These are phyloP conservation scores for Scomberomorus guttatus DNA, from an alignment of 2,797 vertebrate species.

Conservation along the genomic window DNA sequence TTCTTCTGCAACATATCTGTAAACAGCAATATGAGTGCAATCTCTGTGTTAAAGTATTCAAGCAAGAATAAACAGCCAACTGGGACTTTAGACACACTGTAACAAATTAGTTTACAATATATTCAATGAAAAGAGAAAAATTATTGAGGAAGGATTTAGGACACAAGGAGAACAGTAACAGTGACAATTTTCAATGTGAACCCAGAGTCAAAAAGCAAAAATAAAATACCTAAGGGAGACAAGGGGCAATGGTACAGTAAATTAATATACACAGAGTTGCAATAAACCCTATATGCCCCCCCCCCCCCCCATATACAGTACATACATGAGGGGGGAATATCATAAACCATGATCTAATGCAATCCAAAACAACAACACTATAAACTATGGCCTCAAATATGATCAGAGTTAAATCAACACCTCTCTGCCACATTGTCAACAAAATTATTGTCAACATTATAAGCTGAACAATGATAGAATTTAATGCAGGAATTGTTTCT, in stretches of 20 bases:
- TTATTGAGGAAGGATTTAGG: slow-evolving; percentile 9
- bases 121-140: no score
- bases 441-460: not conserved
- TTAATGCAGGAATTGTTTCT: slow-evolving; percentile 2
- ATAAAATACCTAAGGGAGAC: not conserved
- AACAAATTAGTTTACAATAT: no score
- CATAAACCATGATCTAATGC: not conserved
- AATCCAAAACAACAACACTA: no score
- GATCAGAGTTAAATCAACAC: not conserved
- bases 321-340: not conserved
- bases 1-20: not conserved
- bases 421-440: not conserved
- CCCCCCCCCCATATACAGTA: not conserved
- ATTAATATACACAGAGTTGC: not conserved
- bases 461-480: not conserved
- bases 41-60: not conserved
- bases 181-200: slow-evolving; percentile 7
- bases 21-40: not conserved
- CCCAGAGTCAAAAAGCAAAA: not conserved
- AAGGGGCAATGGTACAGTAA: not conserved
- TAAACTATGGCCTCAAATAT: no score
- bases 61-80: not conserved
- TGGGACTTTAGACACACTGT: not conserved
- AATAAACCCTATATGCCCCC: not conserved
- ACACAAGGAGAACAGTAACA: not conserved